Conservation (phyloP, 2,797 vertebrate species). For the Dicrostonyx torquatus region DNA sequence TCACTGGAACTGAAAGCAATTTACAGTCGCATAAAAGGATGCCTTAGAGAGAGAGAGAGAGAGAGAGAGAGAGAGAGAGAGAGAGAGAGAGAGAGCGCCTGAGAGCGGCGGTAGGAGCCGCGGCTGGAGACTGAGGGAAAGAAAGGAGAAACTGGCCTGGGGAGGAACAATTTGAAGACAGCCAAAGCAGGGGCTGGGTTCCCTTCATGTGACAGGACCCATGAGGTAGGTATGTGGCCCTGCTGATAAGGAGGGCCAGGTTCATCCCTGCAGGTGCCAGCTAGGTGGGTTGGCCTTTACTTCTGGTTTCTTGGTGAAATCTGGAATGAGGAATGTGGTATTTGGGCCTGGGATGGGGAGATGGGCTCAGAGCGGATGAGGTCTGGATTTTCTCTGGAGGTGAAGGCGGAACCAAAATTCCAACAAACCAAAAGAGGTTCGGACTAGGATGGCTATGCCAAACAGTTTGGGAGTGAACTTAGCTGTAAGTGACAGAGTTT, state of each 20-base stretch:
- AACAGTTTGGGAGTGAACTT: neutral
- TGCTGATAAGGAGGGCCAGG: neutral
- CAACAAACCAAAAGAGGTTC: neutral
- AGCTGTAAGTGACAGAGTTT: neutral
- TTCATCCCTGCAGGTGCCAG: rapidly evolving
- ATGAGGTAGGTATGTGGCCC: rapidly evolving
- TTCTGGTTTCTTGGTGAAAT: neutral
- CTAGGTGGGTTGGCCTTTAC: neutral
- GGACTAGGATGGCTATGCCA: neutral
- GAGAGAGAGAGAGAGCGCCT: neutral
- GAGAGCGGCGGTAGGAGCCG: neutral
- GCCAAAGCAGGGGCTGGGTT: neutral
- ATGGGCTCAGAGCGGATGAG: neutral
- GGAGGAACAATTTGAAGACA: neutral
- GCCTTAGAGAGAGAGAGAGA: neutral
- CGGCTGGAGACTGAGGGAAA: neutral
- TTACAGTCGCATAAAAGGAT: constrained; percentile 42
- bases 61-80: neutral
- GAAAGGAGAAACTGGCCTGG: neutral
- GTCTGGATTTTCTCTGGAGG: neutral
- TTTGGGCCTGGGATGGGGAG: neutral
- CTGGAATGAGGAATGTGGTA: neutral
- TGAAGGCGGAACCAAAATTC: neutral
- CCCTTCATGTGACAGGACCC: rapidly evolving
- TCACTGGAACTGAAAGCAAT: constrained; percentile 15